A percentile compares a stretch with the other conserved stretches of the same genome.
phyloP scores from a whole-genome alignment of 2,797 vertebrate species.

The Semaprochilodus insignis region DNA sequence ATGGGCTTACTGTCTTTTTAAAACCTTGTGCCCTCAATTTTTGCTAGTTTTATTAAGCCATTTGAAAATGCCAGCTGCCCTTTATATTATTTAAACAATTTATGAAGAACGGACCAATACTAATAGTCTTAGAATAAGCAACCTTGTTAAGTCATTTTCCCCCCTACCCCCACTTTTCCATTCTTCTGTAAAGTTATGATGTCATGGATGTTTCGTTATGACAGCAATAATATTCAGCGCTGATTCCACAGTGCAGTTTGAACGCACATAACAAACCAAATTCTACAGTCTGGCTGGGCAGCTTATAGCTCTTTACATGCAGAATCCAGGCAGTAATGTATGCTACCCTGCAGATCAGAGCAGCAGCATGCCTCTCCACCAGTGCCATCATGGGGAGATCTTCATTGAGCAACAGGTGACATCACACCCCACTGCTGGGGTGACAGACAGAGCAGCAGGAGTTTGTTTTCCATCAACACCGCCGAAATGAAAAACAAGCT shows the following conservation, averaged over 20 bases:
- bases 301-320: neutral
- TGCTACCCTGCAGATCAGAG: slow-evolving; percentile 5
- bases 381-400: slow-evolving; percentile 22
- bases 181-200: too few species aligned
- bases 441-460: slow-evolving; percentile 57
- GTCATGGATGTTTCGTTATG: too few species aligned
- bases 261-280: neutral
- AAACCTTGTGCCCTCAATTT: too few species aligned
- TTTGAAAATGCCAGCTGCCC: too few species aligned
- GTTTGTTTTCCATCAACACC: slow-evolving; percentile 53
- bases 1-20: too few species aligned
- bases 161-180: too few species aligned
- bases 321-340: neutral
- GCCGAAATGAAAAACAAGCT: slow-evolving; percentile 55
- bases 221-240: too few species aligned
- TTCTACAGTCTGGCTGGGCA: neutral
- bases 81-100: too few species aligned
- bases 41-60: too few species aligned
- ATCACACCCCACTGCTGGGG: slow-evolving; percentile 52
- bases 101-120: too few species aligned
- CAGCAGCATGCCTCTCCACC: slow-evolving; percentile 12
- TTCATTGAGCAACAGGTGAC: slow-evolving; percentile 58
- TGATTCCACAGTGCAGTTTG: neutral
- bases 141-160: too few species aligned
- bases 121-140: too few species aligned